Percentiles rank a stretch among this genome's conserved stretches.
Evolutionary conservation across 2,113 vertebrate genomes (phyloP).

Genomic region (Aix galericulata): DNA sequence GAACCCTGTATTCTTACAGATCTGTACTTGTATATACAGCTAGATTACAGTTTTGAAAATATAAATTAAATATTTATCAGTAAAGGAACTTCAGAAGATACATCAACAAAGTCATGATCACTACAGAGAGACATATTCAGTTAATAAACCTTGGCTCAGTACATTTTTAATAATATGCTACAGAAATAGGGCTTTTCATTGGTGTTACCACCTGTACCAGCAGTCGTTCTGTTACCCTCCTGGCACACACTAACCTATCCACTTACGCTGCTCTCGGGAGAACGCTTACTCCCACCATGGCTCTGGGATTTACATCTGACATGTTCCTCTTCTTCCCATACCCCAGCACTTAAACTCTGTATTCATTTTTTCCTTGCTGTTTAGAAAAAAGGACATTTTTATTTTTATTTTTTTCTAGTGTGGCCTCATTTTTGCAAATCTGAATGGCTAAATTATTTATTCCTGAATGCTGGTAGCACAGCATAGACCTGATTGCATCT

Average conservation of each 20-base stretch:
- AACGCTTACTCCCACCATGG: not conserved
- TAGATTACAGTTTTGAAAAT: not conserved
- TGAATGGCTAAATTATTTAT: not conserved
- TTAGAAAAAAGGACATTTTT: not conserved
- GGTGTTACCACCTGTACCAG: not conserved
- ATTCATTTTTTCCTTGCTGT: not conserved
- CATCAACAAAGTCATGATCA: rapidly evolving
- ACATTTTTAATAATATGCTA: not conserved
- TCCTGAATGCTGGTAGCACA: not conserved
- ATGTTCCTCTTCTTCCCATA: not conserved
- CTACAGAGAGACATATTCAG: not conserved
- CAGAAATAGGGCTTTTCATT: not conserved
- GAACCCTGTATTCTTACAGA: not conserved
- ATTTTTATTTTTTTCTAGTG: not conserved
- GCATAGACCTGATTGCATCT: not conserved
- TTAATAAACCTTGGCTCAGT: not conserved
- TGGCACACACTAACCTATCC: not conserved
- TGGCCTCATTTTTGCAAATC: not conserved
- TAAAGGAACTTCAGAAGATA: not conserved
- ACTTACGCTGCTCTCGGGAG: not conserved
- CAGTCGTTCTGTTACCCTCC: not conserved
- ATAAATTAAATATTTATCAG: not conserved
- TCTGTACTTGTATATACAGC: not conserved
- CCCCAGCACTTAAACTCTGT: not conserved
- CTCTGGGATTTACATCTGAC: not conserved